phyloP scores from a whole-genome alignment of 2,888 invertebrate species.

The Platycheirus rosarum region DNA sequence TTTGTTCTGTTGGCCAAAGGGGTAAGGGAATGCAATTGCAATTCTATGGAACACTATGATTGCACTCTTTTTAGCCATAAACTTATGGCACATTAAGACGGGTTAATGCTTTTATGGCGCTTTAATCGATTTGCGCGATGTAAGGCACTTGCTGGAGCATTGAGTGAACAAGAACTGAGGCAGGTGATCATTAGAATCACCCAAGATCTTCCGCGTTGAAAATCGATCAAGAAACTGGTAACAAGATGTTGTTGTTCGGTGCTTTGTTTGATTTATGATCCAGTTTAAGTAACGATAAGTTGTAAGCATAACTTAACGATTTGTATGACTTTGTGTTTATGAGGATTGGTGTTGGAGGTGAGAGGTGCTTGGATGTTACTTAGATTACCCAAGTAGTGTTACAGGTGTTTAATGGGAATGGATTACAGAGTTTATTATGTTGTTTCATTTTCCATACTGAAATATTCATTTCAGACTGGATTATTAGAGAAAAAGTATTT shows the following conservation, averaged over 20 bases:
- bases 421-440: too few relatives aligned
- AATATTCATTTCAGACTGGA: neutral
- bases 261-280: conserved; percentile 42
- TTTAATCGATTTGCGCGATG: conserved; percentile 49
- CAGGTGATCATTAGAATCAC: conserved; percentile 55
- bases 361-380: neutral
- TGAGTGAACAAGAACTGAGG: conserved; percentile 12
- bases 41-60: conserved; percentile 32
- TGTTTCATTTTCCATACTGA: too few relatives aligned
- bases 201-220: conserved; percentile 63
- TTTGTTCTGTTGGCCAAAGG: neutral
- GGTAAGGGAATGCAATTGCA: conserved; percentile 15
- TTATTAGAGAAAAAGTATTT: too few relatives aligned
- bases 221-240: conserved; percentile 45
- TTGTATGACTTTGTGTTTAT: neutral
- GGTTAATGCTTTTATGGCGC: conserved; percentile 51
- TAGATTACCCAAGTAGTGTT: neutral
- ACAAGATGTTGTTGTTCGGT: conserved; percentile 35
- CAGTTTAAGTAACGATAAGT: conserved; percentile 10
- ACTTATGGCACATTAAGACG: conserved; percentile 43
- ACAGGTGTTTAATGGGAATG: conserved; percentile 14
- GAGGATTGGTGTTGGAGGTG: neutral
- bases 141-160: neutral
- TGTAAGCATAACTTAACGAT: conserved; percentile 21
- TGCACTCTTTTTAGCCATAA: conserved; percentile 37